These are phyloP conservation scores for Mayetiola destructor DNA, from an alignment of 2,888 invertebrate species.

Conservation along the genomic window DNA sequence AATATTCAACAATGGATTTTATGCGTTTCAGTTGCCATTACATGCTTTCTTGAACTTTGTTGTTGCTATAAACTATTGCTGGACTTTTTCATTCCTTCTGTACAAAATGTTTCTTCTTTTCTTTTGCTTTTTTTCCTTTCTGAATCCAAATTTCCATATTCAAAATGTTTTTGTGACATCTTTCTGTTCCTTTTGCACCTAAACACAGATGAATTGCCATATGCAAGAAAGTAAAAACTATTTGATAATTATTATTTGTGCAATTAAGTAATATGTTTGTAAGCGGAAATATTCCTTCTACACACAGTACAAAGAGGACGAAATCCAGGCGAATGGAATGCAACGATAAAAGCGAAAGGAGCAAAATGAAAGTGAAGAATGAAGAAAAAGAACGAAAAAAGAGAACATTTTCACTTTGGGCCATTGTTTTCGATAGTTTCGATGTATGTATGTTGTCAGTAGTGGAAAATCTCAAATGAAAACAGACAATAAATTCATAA, in stretches of 20 bases:
- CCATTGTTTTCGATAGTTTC: neutral
- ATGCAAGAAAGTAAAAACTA: too few species aligned
- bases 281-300: neutral
- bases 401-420: neutral
- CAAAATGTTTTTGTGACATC: too few species aligned
- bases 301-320: neutral
- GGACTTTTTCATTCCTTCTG: too few species aligned
- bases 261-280: conserved; percentile 4
- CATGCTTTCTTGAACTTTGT: too few species aligned
- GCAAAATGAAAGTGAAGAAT: neutral
- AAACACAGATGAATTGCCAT: too few species aligned
- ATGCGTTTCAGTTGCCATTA: too few species aligned
- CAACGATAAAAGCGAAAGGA: neutral
- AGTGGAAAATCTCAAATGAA: neutral
- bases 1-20: too few species aligned
- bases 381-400: too few species aligned
- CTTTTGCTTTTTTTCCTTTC: too few species aligned
- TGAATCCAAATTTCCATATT: too few species aligned
- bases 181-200: too few species aligned
- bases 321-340: neutral
- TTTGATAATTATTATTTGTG: conserved; percentile 9
- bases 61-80: too few species aligned
- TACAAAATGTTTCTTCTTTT: neutral
- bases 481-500: conserved; percentile 8
- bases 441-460: neutral